Base-by-base conservation (phyloP, 2,888 invertebrate species). In the Oscheius onirici region DNA sequence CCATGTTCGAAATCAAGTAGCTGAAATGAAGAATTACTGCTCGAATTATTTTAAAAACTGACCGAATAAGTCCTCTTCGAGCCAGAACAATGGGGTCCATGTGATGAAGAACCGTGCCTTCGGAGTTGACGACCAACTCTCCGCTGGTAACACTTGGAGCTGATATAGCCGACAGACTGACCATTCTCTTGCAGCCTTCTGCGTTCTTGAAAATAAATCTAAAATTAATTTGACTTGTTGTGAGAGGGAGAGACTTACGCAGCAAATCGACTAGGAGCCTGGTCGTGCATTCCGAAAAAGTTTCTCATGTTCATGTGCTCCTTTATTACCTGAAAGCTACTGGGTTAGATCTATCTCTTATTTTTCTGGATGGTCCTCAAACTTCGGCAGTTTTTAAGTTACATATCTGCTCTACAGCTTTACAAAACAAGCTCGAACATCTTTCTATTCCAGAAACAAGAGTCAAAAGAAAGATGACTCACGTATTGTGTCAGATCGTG, bases 151-250 rank as follows among this genome's bases (percentile, higher is more conserved):
- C 28, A 15, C 43, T n/a, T 1, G 67, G 52, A 17, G 8, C 34
- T 8, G 40, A 13, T 5, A 20, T 8, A 43, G 68, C 20, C 1
- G 60, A 72, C 8, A 71, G 63, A 1, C 76, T 60, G 1, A 75
- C 17, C 2, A 79, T 24, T 13, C 79, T 69, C 63, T 79, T 78
- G 49, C 75, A 75, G 10, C 74, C 61, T 26, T 67, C 44, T 20
- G 76, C 75, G 24, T 81, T 81, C 24, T 78, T 24, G 0, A 81
- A 57, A 11, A 78, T 13, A 58, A 81, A 79, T 17, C 81, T 80
- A 69, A 13, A 77, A 51, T 2, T 26, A 1, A 34, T 34, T 34
- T 34, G 0, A 8, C 3, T n/a, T 11, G 20, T 13, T 24, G 20
- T 6, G 24, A 40, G 41, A 28, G 40, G 68, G 20, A 17, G 26